Evolutionary conservation across 2,888 invertebrate species (phyloP), one percentile per base, ranked within the genome.

Genomic region (Lasioglossum oenotherae): DNA sequence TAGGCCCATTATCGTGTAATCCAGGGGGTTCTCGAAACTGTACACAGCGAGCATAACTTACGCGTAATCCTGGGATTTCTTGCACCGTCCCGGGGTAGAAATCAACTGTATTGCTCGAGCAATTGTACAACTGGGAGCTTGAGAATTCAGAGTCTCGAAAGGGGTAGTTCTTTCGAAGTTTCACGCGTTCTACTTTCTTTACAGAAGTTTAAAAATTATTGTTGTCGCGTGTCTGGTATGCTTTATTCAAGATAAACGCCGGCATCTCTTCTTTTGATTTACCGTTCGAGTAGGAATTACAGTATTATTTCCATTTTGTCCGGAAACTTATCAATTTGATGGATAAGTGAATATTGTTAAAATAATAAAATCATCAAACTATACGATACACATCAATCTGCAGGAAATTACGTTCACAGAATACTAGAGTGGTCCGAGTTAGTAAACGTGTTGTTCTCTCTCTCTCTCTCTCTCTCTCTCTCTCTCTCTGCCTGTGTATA

Each of bases 171-270:
- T 41, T 71, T n/a, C 41, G 10, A 71, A 71, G 71, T 71, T 71
- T n/a, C 71, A 5, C 71, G 71, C 38, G 71, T 41, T 71, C 71
- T 41, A 71, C 71, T 71, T 71, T 71, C 71, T 41, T 41, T 6
- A n/a, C 23, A 41, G n/a, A n/a, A 71, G 41, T 71, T 71, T n/a
- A n/a, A 41, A 41, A 71, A 71, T 71, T 71, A 71, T 71, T 41
- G 71, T 41, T 41, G 38, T 38, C 4, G 5, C 41, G 71, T 71
- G 71, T 14, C 38, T 4, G 41, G 41, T 41, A 12, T 71, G 41
- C 38, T 64, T 35, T 14, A 44, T 44, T 44, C 31, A 23, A 23
- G 31, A 60, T 16, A 44, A 76, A 41, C 64, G 23, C 27, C 44
- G 12, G 8, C 64, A 14, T 10, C 4, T 14, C 8, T 23, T 38